Conservation (phyloP, 2,797 vertebrate genomes). For the Eulemur coronatus region DNA sequence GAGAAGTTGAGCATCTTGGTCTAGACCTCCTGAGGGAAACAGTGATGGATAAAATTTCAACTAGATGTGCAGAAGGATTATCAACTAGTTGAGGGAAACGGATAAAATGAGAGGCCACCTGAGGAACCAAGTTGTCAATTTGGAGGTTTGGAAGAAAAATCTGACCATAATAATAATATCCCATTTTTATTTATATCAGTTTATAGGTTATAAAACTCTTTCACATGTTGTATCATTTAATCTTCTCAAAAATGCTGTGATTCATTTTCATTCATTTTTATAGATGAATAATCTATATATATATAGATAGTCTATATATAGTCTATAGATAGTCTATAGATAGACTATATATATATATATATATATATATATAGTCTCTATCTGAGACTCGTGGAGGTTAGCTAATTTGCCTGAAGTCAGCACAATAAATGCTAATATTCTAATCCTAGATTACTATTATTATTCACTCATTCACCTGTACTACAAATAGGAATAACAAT, state of each 20-base stretch:
- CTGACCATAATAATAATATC: neutral
- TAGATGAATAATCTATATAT: constrained; percentile 7
- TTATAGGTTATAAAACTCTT: neutral
- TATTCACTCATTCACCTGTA: neutral
- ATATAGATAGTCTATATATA: too few relatives aligned
- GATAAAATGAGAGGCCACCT: neutral
- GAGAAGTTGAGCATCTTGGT: neutral
- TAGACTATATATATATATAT: too few relatives aligned
- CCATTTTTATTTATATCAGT: neutral
- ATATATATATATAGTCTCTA: too few relatives aligned
- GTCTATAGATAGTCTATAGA: too few relatives aligned
- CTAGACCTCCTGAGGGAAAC: neutral
- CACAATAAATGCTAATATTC: neutral
- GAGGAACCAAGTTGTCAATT: neutral
- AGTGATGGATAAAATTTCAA: neutral
- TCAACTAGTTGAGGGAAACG: neutral
- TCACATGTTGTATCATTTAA: neutral
- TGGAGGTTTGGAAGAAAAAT: neutral
- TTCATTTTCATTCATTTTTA: constrained; percentile 49
- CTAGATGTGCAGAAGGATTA: neutral
- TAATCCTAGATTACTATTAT: neutral
- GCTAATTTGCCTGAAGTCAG: neutral
- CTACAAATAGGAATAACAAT: neutral
- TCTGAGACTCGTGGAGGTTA: neutral
- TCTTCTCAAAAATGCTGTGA: neutral